phyloP scores from a whole-genome alignment of 1,140 invertebrate species.

The Hestina assimilis region DNA sequence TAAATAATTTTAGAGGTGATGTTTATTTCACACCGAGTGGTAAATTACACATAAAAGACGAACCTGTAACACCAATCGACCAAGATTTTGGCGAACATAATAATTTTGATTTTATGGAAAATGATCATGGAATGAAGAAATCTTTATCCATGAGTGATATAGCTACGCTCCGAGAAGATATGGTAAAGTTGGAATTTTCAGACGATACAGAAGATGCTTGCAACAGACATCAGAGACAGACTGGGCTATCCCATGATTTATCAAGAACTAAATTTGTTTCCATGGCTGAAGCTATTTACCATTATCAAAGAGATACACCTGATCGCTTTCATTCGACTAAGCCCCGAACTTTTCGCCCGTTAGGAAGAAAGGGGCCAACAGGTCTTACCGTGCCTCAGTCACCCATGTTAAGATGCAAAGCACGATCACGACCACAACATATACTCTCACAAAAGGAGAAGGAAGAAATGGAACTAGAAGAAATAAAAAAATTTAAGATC shows the following conservation, averaged over 20 bases:
- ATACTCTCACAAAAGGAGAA: constrained; percentile 63
- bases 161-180: constrained; percentile 43
- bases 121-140: constrained; percentile 51
- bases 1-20: constrained; percentile 65
- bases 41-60: constrained; percentile 55
- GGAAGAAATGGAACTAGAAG: constrained; percentile 64
- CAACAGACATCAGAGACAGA: constrained; percentile 37
- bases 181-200: constrained; percentile 44
- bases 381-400: constrained; percentile 60
- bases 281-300: constrained; percentile 69
- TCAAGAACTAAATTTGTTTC: constrained; percentile 68
- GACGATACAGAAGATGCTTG: constrained; percentile 38
- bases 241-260: constrained; percentile 39
- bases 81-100: constrained; percentile 55
- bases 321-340: constrained; percentile 57
- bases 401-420: constrained; percentile 59
- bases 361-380: constrained; percentile 23
- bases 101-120: constrained; percentile 40
- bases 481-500: constrained; percentile 64
- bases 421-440: constrained; percentile 51
- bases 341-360: constrained; percentile 41
- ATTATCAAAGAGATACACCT: constrained; percentile 66
- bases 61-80: constrained; percentile 53
- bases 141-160: constrained; percentile 69
- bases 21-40: constrained; percentile 45